These are phyloP conservation scores for Callaeas wilsoni DNA, from an alignment of 2,113 vertebrate genomes.

Conservation along the genomic window DNA sequence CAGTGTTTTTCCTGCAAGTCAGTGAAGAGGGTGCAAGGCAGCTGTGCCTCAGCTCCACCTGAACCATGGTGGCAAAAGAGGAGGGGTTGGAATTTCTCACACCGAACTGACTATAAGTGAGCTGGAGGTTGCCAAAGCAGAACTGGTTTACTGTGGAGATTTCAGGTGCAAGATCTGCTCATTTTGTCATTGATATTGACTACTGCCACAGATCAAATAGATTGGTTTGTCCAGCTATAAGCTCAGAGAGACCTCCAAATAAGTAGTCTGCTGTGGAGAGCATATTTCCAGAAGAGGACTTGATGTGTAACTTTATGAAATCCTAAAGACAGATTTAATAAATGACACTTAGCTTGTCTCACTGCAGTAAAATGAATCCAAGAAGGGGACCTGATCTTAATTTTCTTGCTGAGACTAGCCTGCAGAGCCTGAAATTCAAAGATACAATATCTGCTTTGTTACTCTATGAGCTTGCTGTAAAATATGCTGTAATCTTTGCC, in stretches of 20 bases:
- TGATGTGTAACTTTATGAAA: not conserved
- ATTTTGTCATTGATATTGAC: not conserved
- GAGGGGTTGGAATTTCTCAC: not conserved
- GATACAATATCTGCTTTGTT: slow-evolving; percentile 73
- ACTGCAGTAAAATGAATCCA: slow-evolving; percentile 23
- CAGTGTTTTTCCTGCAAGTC: not conserved
- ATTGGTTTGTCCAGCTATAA: not conserved
- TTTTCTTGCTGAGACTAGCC: slow-evolving; percentile 43
- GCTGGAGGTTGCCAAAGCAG: not conserved
- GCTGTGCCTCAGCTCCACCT: not conserved
- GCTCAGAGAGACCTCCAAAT: not conserved
- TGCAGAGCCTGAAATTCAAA: slow-evolving; percentile 8
- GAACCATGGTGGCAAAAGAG: not conserved
- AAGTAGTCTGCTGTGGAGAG: not conserved
- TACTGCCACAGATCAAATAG: not conserved
- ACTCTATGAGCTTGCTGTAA: slow-evolving; percentile 51
- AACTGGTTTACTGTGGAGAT: not conserved
- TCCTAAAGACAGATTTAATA: not conserved
- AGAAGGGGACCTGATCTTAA: slow-evolving; percentile 24
- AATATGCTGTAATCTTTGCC: slow-evolving; percentile 73
- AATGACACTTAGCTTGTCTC: not conserved
- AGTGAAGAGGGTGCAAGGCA: not conserved
- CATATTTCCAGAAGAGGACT: not conserved
- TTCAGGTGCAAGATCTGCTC: not conserved
- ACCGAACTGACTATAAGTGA: not conserved